A percentile compares a stretch with the other conserved stretches of the same genome.
Evolutionary conservation across 2,888 invertebrate genomes (phyloP).

Genomic region (Ichneumoninae sp.): DNA sequence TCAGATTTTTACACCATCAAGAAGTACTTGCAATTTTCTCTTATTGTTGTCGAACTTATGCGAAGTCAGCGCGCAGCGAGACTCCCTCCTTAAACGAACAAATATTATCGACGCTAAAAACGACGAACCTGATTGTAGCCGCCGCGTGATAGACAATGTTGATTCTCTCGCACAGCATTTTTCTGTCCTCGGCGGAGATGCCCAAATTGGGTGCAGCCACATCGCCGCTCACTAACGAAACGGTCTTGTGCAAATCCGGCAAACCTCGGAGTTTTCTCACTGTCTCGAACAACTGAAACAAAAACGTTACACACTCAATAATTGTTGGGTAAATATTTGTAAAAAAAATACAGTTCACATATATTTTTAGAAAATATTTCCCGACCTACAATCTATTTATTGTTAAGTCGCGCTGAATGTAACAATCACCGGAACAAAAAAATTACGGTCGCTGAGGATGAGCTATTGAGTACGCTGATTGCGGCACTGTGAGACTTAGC

Average conservation of each 20-base stretch:
- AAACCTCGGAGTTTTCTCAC: conserved; percentile 89
- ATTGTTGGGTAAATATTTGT: not conserved
- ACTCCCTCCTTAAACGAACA: too few relatives aligned
- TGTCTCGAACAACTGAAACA: conserved; percentile 90
- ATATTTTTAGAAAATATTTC: not conserved
- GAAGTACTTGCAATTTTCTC: too few relatives aligned
- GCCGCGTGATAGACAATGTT: conserved; percentile 93
- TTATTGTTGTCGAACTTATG: too few relatives aligned
- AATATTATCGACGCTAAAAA: not conserved
- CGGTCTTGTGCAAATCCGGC: conserved; percentile 87
- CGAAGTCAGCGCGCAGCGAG: too few relatives aligned
- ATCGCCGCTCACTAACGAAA: conserved; percentile 91
- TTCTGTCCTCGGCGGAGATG: conserved; percentile 88
- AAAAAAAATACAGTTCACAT: too few relatives aligned
- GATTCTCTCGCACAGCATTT: conserved; percentile 88
- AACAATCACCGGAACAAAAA: conserved; percentile 9
- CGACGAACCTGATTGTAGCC: conserved; percentile 82
- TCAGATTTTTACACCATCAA: too few relatives aligned
- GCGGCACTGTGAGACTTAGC: conserved; percentile 9
- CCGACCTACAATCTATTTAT: not conserved
- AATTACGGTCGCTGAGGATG: conserved; percentile 41
- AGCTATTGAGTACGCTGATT: conserved; percentile 40
- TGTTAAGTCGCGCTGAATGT: not conserved
- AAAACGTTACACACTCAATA: conserved; percentile 23
- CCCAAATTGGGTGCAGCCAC: conserved; percentile 89